phyloP scores from a whole-genome alignment of 2,888 invertebrate genomes.

The Cheilosia soror region DNA sequence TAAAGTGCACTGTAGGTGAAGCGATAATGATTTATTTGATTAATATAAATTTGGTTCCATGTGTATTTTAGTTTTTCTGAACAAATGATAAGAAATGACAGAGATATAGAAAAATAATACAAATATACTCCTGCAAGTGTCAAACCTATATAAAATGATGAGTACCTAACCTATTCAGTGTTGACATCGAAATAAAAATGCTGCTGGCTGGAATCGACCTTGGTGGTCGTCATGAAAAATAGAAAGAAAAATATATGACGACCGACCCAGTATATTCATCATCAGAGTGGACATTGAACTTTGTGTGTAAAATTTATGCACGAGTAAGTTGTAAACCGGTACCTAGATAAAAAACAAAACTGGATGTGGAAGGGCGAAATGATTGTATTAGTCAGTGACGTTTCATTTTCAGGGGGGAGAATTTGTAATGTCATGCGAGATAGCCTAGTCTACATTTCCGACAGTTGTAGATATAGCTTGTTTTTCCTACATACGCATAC shows the following conservation, averaged over 20 bases:
- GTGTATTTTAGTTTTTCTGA: constrained; percentile 19
- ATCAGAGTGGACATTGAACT: constrained; percentile 64
- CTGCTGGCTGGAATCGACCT: constrained; percentile 17
- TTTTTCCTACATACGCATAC: background rate
- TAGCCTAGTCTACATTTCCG: too few species aligned
- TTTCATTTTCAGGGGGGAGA: background rate
- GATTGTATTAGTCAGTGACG: background rate
- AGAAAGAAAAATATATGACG: constrained; percentile 22
- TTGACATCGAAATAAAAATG: constrained; percentile 22
- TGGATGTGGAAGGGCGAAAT: background rate
- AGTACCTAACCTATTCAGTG: constrained; percentile 9
- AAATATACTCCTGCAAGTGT: constrained; percentile 21
- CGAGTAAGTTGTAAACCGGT: constrained; percentile 16
- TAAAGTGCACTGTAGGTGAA: constrained; percentile 60
- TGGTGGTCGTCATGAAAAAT: constrained; percentile 27
- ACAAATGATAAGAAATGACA: constrained; percentile 3
- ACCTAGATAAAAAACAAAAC: constrained; percentile 8
- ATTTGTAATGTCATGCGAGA: background rate
- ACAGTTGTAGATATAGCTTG: background rate
- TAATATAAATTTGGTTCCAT: constrained; percentile 16
- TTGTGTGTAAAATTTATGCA: constrained; percentile 31
- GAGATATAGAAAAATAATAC: background rate
- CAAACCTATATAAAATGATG: background rate
- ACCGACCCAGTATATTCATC: background rate
- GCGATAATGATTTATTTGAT: constrained; percentile 53